phyloP scores from a whole-genome alignment of 2,888 invertebrate genomes.

The Ashinkailepas kermadecensis region DNA sequence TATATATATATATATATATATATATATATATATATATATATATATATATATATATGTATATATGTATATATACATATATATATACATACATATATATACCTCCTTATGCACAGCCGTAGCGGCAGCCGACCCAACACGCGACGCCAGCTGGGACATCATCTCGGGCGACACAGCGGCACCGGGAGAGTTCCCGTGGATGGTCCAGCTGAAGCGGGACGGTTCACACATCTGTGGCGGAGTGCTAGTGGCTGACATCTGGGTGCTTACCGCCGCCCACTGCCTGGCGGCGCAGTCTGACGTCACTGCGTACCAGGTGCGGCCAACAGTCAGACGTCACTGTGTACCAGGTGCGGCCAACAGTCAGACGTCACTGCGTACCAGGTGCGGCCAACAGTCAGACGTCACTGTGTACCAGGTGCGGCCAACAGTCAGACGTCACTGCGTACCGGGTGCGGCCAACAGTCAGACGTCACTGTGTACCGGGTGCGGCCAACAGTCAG shows the following conservation, averaged over 20 bases:
- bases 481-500: too few species aligned
- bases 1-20: too few species aligned
- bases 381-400: too few species aligned
- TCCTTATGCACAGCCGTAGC: neutral
- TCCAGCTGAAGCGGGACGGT: neutral
- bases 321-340: neutral
- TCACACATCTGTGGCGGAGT: neutral
- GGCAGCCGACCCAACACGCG: neutral
- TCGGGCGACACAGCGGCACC: neutral
- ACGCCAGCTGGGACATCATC: neutral
- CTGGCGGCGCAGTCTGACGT: neutral
- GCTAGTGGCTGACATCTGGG: neutral
- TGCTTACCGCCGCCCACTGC: slow-evolving; percentile 7
- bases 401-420: too few species aligned
- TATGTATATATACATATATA: neutral
- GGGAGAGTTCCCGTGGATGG: slow-evolving; percentile 1
- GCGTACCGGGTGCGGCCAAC: too few species aligned
- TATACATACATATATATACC: neutral
- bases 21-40: neutral
- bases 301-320: neutral
- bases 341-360: too few species aligned
- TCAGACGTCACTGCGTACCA: too few species aligned
- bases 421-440: too few species aligned
- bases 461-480: too few species aligned
- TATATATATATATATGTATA: neutral